A percentile compares a stretch with the other conserved stretches of the same genome.
Evolutionary conservation across 2,113 vertebrate genomes (phyloP).

Genomic region (Thryonomys swinderianus): DNA sequence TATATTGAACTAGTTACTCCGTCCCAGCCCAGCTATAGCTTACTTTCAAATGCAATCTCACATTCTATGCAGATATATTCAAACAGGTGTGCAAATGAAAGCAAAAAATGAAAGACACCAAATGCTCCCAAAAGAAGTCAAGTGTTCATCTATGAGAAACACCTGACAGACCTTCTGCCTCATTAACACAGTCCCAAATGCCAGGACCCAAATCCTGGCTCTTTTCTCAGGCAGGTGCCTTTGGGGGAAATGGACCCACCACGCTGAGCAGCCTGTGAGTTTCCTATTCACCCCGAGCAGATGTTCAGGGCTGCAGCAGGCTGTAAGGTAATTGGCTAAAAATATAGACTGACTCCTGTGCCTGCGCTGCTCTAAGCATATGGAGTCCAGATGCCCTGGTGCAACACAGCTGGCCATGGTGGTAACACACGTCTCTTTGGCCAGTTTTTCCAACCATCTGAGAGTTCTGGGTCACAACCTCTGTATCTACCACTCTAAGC

Average conservation of each 20-base stretch:
- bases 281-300: neutral
- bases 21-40: neutral
- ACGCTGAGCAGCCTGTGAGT: neutral
- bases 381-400: neutral
- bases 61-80: conserved; percentile 13
- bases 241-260: neutral
- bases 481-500: neutral
- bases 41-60: neutral
- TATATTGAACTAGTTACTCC: neutral
- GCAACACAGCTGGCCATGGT: neutral
- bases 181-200: conserved; percentile 18
- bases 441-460: neutral
- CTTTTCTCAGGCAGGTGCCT: neutral
- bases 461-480: neutral
- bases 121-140: neutral
- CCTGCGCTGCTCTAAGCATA: neutral
- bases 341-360: neutral
- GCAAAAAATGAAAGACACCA: neutral
- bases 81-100: conserved; percentile 33
- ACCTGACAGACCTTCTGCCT: neutral
- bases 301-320: neutral
- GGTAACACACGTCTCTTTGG: neutral
- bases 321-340: neutral
- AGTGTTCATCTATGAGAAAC: neutral
- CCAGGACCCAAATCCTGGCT: neutral